Base-by-base conservation (phyloP, 2,113 vertebrate genomes). In the Lethenteron camtschaticum region DNA sequence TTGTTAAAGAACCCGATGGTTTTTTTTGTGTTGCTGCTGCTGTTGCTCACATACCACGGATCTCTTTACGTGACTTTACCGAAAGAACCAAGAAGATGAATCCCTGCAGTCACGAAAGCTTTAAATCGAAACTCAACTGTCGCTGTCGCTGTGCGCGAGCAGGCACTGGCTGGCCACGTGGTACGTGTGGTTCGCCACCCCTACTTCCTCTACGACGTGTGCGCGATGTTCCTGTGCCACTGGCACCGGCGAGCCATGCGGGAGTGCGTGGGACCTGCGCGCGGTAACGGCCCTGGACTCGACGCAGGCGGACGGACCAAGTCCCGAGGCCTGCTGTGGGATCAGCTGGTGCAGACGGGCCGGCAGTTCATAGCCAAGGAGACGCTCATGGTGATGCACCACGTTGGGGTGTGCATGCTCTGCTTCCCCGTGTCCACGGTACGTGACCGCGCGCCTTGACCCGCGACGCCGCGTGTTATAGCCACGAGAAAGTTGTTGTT, bases 161-260 rank as follows among this genome's bases (percentile, higher is more conserved):
- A 99, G 94, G 77, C 85, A 96, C 81, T 96, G 92, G 90, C 80
- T 96, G 75, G 80, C 88, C 0, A 85, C 82, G 3, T 81, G 85
- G 70, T 99, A 97, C 68, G 71, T 89, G 73, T 87, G 89, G 85
- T 83, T 88, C 20, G 82, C 90, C 2, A 83, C 88, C 14, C 92
- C 58, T 99, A 99, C 81, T 96, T 96, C 91, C 79, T 85, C 10
- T 99, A 99, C 0, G 94, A 99, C 79, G 78, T 84, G 72, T 88
- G 84, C 0, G 86, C 87, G 77, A 99, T 96, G 94, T 96, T 92
- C 78, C 82, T 97, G 72, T 94, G 89, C 75, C 86, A 96, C 75
- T 94, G 85, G 84, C 80, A 87, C 79, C 88, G 85, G 77, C 84
- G 82, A 78, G 77, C 58, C 55, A 83, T 87, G 63, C 82, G 80